Evolutionary conservation across 2,888 invertebrate genomes (phyloP).

Genomic region (Octodonta nipae): DNA sequence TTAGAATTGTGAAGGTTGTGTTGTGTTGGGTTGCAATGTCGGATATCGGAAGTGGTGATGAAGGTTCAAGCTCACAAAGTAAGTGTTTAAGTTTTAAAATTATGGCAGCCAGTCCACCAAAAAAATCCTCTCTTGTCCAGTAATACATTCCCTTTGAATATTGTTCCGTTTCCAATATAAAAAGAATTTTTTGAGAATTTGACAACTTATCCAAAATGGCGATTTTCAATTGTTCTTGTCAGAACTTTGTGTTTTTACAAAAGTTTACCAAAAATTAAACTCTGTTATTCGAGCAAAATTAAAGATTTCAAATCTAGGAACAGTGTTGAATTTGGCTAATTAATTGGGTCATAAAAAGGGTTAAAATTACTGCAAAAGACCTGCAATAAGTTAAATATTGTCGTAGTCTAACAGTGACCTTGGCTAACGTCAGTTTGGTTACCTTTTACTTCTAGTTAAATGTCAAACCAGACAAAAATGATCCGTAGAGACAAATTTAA

Average conservation of each 20-base stretch:
- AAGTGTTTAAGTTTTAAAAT: conserved; percentile 45
- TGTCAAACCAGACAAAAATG: conserved; percentile 21
- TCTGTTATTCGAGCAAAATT: background rate
- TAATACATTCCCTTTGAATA: too few species aligned
- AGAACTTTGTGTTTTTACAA: conserved; percentile 8
- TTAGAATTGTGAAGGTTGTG: conserved; percentile 16
- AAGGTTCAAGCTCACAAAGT: conserved; percentile 68
- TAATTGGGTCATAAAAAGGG: conserved; percentile 10
- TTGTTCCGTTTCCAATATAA: too few species aligned
- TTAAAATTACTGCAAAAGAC: conserved; percentile 22
- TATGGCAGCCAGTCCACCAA: too few species aligned
- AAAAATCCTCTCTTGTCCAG: too few species aligned
- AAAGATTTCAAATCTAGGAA: background rate
- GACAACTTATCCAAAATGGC: conserved; percentile 31
- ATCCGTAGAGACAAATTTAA: conserved; percentile 18
- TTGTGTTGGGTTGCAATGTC: conserved; percentile 43
- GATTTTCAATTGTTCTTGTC: conserved; percentile 16
- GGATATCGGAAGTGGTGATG: conserved; percentile 69
- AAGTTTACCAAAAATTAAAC: conserved; percentile 8
- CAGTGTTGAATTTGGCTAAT: too few species aligned
- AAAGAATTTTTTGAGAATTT: conserved; percentile 15
- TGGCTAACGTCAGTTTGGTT: conserved; percentile 36
- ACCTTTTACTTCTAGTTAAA: conserved; percentile 22
- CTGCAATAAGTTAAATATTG: conserved; percentile 30
- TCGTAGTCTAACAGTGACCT: conserved; percentile 34